Evolutionary conservation across 1,140 invertebrate species (phyloP).

Genomic region (Nasonia longicornis): DNA sequence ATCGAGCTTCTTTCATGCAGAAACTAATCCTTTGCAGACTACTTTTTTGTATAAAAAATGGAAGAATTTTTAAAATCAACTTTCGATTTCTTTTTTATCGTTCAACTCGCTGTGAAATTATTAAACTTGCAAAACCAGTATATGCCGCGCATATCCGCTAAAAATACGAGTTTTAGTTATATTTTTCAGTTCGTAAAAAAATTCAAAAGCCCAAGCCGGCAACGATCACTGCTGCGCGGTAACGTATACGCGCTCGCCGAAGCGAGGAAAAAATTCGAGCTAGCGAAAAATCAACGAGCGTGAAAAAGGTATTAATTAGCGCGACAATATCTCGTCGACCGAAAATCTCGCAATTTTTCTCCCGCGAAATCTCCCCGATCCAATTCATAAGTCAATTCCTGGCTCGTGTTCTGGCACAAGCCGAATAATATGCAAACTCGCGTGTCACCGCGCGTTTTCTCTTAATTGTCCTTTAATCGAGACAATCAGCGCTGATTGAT

Average conservation of each 20-base stretch:
- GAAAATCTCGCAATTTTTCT: not conserved
- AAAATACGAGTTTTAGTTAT: too few species aligned
- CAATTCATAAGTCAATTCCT: not conserved
- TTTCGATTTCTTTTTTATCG: not conserved
- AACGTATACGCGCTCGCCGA: too few species aligned
- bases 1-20: not conserved
- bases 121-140: not conserved
- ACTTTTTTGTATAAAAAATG: not conserved
- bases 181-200: too few species aligned
- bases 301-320: constrained; percentile 6
- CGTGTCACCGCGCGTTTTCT: not conserved
- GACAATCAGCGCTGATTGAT: constrained; percentile 8
- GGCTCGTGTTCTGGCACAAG: not conserved
- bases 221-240: too few species aligned
- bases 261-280: too few species aligned
- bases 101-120: not conserved
- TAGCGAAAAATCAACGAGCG: constrained; percentile 2
- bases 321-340: not conserved
- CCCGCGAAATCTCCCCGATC: not conserved
- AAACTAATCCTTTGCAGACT: not conserved
- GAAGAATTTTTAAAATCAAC: not conserved
- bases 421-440: not conserved
- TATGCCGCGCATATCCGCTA: not conserved
- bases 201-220: too few species aligned
- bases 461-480: not conserved